Evolutionary conservation across 2,888 invertebrate species (phyloP), one percentile per base, ranked within the genome.

Genomic region (Heliconius ethilla): DNA sequence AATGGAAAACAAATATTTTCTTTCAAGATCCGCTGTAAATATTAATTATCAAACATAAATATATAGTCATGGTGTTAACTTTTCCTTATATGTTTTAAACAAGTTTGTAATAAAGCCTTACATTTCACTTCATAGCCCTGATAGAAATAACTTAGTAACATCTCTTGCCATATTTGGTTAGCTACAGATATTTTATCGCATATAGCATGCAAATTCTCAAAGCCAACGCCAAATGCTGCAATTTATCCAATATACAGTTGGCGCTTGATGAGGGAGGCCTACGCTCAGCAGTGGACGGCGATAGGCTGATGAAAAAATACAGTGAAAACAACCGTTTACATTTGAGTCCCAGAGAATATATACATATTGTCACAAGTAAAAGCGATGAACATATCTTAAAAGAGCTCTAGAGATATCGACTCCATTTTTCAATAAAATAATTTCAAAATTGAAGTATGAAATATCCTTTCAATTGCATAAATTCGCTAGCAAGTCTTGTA

Each of bases 391-490:
- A 55, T 55, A 55, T 22, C 22, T 10, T 9, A n/a, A n/a, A 9
- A 55, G 25, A 62, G n/a, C 11, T 62, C 4, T 62, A 5, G 9
- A 25, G 25, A 3, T 25, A 62, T 5, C 25, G 4, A 66, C 11
- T 37, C 33, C 29, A 33, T 67, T 37, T 40, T 11, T 37, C 40
- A 59, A n/a, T 25, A 2, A 40, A 33, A 13, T 59, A 33, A 55
- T 3, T 55, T 55, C 33, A 22, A 63, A 40, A 37, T 27, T 13
- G n/a, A 15, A 40, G 40, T 66, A 40, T 27, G 73, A 66, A 73
- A 72, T 37, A 70, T 6, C 29, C 55, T 33, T 62, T 18, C 67
- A 74, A 59, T 67, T 29, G 67, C 74, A 77, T 77, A 74, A 77
- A 74, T 76, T 73, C 29, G 37, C 75, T n/a, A 62, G 67, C 27